Evolutionary conservation across 2,888 invertebrate genomes (phyloP), one percentile per base, ranked within the genome.

Genomic region (Stomorhina lunata): DNA sequence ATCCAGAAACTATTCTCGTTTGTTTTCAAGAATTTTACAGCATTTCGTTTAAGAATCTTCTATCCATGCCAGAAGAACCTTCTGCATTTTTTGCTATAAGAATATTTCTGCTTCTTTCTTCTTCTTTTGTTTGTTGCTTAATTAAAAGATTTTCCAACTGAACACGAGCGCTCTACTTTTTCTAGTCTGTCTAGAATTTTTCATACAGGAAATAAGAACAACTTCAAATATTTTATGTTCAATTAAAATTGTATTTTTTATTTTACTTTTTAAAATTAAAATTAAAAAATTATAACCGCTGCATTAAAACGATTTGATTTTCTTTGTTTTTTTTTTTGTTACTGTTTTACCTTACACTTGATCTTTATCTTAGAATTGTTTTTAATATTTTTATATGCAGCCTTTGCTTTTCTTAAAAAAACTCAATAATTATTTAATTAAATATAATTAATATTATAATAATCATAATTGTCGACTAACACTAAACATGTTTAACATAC

Each of bases 401-500:
- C 81, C 78, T 81, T 81, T 72, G 55, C 65, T 71, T 72, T 81
- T 40, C 15, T 61, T 55, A 37, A 40, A 50, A 57, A 66, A 81
- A 81, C 81, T 81, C 81, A 78, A 77, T 77, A 50, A 61, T 66
- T 73, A 68, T 43, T 66, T 79, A 80, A 71, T 78, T 63, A 66
- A 79, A 72, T 65, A 72, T 72, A 79, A 66, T 80, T 53, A 75
- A 61, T 45, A 79, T 66, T 48, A 69, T 81, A 68, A 72, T 63
- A 53, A 76, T 81, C 53, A 73, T 78, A 77, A 78, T 78, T 73
- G 55, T 78, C 59, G 77, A 78, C 81, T 81, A 81, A 81, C 68
- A 81, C 81, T 81, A 81, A 81, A 81, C 81, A 81, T 81, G 81
- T 81, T 81, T 81, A 81, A 81, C 81, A 81, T 81, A 81, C 81